Percentiles rank a stretch among this genome's conserved stretches.
These are phyloP conservation scores for Euglossa dilemma DNA, from an alignment of 1,140 invertebrate species.

Conservation along the genomic window DNA sequence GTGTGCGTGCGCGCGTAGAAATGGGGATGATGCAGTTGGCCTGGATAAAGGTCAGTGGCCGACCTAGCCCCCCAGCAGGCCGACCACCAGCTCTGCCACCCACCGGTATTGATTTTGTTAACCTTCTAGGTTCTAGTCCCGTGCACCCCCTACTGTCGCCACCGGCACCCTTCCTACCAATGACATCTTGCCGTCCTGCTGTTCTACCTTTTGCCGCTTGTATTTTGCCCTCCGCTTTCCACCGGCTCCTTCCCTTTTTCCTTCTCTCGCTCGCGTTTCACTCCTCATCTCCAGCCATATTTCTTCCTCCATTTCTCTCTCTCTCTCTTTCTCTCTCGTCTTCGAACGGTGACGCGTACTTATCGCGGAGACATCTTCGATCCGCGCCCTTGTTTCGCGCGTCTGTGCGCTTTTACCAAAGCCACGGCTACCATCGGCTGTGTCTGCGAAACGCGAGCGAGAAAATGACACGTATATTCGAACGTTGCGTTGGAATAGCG, in stretches of 20 bases:
- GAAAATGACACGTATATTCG: background rate
- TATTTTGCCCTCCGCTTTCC: constrained; percentile 6
- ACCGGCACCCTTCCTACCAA: constrained; percentile 31
- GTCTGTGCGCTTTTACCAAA: too few species aligned
- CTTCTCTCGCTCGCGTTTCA: background rate
- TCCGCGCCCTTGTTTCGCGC: too few species aligned
- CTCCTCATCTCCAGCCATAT: background rate
- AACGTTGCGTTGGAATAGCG: background rate
- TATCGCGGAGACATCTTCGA: too few species aligned
- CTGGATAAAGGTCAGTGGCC: constrained; percentile 79
- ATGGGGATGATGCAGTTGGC: constrained; percentile 77
- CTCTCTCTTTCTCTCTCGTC: too few species aligned
- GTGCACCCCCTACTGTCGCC: constrained; percentile 34
- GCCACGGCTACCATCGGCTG: too few species aligned
- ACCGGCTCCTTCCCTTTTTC: background rate
- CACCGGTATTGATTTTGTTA: constrained; percentile 78
- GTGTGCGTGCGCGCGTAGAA: constrained; percentile 59
- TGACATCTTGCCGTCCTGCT: constrained; percentile 42
- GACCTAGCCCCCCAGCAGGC: constrained; percentile 74
- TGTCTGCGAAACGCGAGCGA: too few species aligned
- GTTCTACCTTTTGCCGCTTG: constrained; percentile 16
- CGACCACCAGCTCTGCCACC: constrained; percentile 65
- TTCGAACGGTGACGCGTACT: too few species aligned
- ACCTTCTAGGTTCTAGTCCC: constrained; percentile 72
- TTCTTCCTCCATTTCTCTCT: too few species aligned